Conservation (phyloP, 2,888 invertebrate species). For the Orchestes rusci region DNA sequence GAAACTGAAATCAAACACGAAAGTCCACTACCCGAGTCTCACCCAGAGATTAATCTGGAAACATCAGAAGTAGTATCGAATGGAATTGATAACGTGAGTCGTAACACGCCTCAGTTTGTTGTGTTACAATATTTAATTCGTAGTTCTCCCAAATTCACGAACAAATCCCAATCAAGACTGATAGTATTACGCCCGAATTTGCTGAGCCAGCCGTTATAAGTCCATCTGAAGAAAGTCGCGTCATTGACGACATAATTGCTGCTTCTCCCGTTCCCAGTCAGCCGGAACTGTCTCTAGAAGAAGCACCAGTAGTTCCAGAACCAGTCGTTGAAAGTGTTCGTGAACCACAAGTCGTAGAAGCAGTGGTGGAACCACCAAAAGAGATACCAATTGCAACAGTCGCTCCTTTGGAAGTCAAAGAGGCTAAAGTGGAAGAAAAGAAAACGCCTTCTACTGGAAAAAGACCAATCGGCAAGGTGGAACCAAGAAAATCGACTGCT, state of each 20-base stretch:
- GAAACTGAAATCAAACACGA: no score
- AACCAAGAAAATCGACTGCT: slow-evolving; percentile 24
- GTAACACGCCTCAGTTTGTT: no score
- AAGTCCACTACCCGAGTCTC: no score
- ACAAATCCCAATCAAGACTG: slow-evolving; percentile 32
- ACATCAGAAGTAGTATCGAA: no score
- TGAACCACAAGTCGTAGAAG: slow-evolving; percentile 2
- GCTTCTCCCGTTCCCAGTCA: slow-evolving; percentile 20
- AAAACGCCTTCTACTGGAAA: slow-evolving; percentile 21
- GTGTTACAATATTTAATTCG: no score
- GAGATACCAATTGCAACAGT: slow-evolving; percentile 10
- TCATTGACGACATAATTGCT: slow-evolving; percentile 25
- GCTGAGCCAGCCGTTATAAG: slow-evolving; percentile 34
- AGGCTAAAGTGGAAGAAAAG: slow-evolving; percentile 26
- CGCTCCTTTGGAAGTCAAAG: slow-evolving; percentile 6
- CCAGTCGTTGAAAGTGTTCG: background rate
- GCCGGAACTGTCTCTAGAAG: slow-evolving; percentile 12
- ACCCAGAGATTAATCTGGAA: no score
- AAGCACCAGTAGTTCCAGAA: slow-evolving; percentile 3
- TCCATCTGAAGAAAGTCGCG: slow-evolving; percentile 35
- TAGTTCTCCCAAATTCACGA: no score
- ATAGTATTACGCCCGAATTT: slow-evolving; percentile 35
- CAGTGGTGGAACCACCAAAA: slow-evolving; percentile 1
- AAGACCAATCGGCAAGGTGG: slow-evolving; percentile 18
- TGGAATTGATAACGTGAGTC: slow-evolving; percentile 17